phyloP scores from a whole-genome alignment of 2,888 invertebrate species.

The Lamellibrachia satsuma region DNA sequence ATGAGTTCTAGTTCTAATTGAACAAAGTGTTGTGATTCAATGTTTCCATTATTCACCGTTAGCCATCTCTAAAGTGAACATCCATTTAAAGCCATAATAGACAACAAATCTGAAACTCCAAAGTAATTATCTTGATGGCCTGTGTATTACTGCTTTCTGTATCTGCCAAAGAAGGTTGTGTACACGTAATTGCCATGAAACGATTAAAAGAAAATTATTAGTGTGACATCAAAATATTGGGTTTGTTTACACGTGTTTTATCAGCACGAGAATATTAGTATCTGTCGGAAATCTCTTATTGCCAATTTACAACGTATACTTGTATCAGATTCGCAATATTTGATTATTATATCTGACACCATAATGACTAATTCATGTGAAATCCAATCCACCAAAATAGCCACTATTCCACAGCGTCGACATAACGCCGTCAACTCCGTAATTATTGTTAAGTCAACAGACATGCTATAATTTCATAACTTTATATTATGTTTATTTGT shows the following conservation, averaged over 20 bases:
- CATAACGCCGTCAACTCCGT: not conserved
- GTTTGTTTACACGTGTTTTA: not conserved
- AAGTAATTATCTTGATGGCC: not conserved
- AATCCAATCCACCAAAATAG: not conserved
- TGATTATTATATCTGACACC: not conserved
- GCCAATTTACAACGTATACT: not conserved
- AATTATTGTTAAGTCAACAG: slow-evolving; percentile 4
- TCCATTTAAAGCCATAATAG: not conserved
- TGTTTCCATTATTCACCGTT: not conserved
- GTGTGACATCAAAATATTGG: slow-evolving; percentile 10
- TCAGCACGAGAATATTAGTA: not conserved
- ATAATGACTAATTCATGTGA: not conserved
- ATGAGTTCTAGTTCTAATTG: not conserved
- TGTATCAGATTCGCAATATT: not conserved
- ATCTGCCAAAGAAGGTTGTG: not conserved
- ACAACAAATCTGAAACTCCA: not conserved
- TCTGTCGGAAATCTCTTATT: slow-evolving; percentile 10
- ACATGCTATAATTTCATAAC: not conserved
- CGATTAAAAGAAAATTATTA: not conserved
- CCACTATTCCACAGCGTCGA: not conserved
- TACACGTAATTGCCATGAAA: not conserved
- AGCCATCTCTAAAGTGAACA: not conserved
- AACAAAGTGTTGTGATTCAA: not conserved
- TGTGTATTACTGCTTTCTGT: not conserved
- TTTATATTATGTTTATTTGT: not conserved